Conservation (phyloP, 2,113 vertebrate species). For the Cygnus atratus region DNA sequence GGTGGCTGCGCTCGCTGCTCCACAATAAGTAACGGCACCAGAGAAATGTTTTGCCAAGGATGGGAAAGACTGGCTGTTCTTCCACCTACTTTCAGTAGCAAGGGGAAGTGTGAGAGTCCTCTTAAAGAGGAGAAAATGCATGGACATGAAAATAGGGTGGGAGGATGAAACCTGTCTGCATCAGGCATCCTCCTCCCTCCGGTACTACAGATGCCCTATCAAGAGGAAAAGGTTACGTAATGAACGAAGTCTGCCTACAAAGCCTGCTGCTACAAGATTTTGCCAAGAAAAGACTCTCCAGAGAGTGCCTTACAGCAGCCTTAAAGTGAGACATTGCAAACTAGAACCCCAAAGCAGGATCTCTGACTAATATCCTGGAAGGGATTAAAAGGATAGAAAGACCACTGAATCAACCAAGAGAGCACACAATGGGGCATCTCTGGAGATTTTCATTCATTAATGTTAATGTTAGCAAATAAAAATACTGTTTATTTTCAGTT, state of each 20-base stretch:
- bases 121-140: constrained; percentile 58
- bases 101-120: constrained; percentile 64
- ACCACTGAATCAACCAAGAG: not conserved
- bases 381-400: not conserved
- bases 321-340: constrained; percentile 27
- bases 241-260: constrained; percentile 69
- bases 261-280: constrained; percentile 66
- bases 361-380: not conserved
- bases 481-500: not conserved
- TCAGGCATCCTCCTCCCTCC: constrained; percentile 64
- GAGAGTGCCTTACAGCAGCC: constrained; percentile 23
- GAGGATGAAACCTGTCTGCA: constrained; percentile 67
- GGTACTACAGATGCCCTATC: constrained; percentile 68
- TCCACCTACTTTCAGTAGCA: constrained; percentile 59
- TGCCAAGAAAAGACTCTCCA: constrained; percentile 44
- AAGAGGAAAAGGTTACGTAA: constrained; percentile 67
- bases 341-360: constrained; percentile 8
- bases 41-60: constrained; percentile 55
- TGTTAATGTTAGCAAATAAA: not conserved
- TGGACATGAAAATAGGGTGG: constrained; percentile 66
- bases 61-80: constrained; percentile 62
- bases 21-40: not conserved
- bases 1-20: not conserved
- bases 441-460: not conserved
- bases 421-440: not conserved